Base-by-base conservation (phyloP, 1,140 invertebrate genomes). In the Ditylenchus dipsaci region DNA sequence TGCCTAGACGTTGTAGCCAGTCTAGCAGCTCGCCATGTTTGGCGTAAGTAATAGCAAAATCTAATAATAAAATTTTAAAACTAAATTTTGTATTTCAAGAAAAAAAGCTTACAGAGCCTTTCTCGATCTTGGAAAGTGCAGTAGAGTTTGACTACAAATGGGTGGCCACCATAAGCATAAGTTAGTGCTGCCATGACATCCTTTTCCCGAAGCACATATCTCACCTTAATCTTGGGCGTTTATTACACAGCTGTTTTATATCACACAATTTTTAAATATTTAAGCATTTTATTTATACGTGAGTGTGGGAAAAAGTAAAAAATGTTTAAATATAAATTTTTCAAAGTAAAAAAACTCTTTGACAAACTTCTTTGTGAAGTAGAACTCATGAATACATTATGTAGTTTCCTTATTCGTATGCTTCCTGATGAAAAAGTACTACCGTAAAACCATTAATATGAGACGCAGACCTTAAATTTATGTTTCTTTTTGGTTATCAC, bases 101-200 rank as follows among this genome's bases (percentile, higher is more conserved):
- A 61, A 21, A 62, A 74, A 83, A 85, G 84, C 84, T 85, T 88
- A 89, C 88, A 98, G 19, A 98, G 87, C 78, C 92, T 88, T 72
- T 92, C 89, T 23, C 87, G 77, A 84, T 97, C 94, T 86, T 98
- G 95, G 86, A 99, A 98, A 45, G 95, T 96, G 84, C 90, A 95
- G 80, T 90, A 93, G 5, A 99, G 86, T 78, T 90, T 90, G 17
- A 97, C 91, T 83, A 98, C 93, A 82, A 92, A 95, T 19, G 88
- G 89, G 72, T 86, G 85, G 45, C 84, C 82, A 5, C 82, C 71
- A 64, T 82, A 69, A 21, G 49, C 63, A 53, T 84, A 67, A 0
- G 70, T 80, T 9, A 78, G 43, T 15, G 43, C 49, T 21, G 77
- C 89, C 71, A 96, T 84, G 17, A 93, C 90, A 78, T 94, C 90